phyloP scores from a whole-genome alignment of 2,113 vertebrate species.

The Tetrax tetrax region DNA sequence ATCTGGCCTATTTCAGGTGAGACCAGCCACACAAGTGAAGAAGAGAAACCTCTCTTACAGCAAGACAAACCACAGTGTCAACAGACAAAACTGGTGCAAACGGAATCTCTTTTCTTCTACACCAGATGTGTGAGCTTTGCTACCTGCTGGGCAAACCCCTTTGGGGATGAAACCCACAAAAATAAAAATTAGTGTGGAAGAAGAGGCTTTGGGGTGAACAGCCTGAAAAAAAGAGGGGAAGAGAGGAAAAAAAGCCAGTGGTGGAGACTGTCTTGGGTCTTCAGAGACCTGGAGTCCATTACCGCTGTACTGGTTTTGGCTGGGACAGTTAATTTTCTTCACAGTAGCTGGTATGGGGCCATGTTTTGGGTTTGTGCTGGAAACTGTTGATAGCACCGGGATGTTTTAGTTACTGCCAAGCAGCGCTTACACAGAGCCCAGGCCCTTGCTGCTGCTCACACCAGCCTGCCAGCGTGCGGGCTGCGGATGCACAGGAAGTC shows the following conservation, averaged over 20 bases:
- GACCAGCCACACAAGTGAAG: neutral
- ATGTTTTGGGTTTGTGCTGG: neutral
- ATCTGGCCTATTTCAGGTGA: neutral
- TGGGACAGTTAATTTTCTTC: neutral
- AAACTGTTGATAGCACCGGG: neutral
- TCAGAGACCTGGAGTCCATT: neutral
- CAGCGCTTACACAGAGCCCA: neutral
- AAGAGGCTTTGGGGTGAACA: neutral
- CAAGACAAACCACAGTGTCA: slow-evolving; percentile 32
- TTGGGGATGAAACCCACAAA: neutral
- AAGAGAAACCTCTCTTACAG: neutral
- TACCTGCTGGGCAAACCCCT: neutral
- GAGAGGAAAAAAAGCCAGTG: neutral
- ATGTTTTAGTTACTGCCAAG: neutral
- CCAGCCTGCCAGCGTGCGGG: accelerated
- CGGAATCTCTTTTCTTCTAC: neutral
- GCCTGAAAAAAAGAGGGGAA: neutral
- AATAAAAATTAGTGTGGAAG: neutral
- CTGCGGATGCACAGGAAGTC: neutral
- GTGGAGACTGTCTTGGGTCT: neutral
- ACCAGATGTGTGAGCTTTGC: neutral
- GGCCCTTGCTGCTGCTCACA: neutral
- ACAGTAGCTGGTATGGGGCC: neutral
- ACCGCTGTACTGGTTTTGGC: neutral
- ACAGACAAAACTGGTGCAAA: slow-evolving; percentile 41